A percentile compares a stretch with the other conserved stretches of the same genome.
Conservation (phyloP, 2,888 invertebrate species). For the Drosophila sordidula region DNA sequence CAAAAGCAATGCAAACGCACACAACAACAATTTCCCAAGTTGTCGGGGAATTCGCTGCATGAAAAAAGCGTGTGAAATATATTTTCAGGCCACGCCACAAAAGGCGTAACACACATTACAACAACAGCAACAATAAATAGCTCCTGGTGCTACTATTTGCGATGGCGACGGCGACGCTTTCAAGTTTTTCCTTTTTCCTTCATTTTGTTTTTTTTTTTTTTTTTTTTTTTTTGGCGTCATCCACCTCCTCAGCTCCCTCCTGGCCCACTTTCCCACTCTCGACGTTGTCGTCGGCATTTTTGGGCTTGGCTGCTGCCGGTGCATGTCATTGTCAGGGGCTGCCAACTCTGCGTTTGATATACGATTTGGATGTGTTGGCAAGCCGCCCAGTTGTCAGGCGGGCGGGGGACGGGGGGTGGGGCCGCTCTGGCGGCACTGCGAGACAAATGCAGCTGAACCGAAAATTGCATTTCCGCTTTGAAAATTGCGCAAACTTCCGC, state of each 20-base stretch:
- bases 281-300: constrained; percentile 47
- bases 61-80: constrained; percentile 68
- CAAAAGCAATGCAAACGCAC: constrained; percentile 26
- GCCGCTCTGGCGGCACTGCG: constrained; percentile 46
- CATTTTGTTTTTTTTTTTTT: constrained; percentile 10
- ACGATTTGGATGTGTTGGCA: constrained; percentile 79
- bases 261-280: constrained; percentile 20
- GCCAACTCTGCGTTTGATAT: constrained; percentile 79
- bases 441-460: constrained; percentile 78
- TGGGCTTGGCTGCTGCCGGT: constrained; percentile 60
- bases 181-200: constrained; percentile 25
- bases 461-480: constrained; percentile 79
- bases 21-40: constrained; percentile 37
- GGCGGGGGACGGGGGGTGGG: constrained; percentile 14
- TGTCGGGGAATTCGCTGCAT: constrained; percentile 26
- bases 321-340: constrained; percentile 77
- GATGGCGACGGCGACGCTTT: constrained; percentile 48
- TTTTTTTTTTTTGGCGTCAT: constrained; percentile 9
- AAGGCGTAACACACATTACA: constrained; percentile 66
- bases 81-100: constrained; percentile 67
- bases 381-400: constrained; percentile 63
- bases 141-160: constrained; percentile 47
- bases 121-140: constrained; percentile 42
- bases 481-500: constrained; percentile 77
- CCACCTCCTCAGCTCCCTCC: constrained; percentile 13